A percentile compares a stretch with the other conserved stretches of the same genome.
Conservation (phyloP, 2,113 vertebrate species). For the Struthidea cinerea region DNA sequence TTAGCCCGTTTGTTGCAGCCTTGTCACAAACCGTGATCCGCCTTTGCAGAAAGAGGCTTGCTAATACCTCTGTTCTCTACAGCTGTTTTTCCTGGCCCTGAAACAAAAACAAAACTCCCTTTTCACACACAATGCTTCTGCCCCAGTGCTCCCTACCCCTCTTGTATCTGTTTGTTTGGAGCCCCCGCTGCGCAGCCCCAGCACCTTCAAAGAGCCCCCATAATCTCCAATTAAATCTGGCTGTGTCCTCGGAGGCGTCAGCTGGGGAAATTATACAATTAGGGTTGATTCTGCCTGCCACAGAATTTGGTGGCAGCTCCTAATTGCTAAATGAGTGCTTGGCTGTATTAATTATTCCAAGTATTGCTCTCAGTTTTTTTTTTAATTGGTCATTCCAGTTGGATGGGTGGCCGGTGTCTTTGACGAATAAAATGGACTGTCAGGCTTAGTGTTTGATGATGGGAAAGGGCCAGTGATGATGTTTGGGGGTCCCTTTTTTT, state of each 20-base stretch:
- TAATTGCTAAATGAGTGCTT: constrained; percentile 54
- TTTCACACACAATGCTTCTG: constrained; percentile 41
- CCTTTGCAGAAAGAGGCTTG: constrained; percentile 9
- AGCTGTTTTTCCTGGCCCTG: constrained; percentile 55
- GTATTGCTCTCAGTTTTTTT: neutral
- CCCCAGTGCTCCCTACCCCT: constrained; percentile 28
- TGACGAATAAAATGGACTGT: neutral
- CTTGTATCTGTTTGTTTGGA: constrained; percentile 58
- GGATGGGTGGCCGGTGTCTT: constrained; percentile 50
- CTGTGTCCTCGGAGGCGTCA: constrained; percentile 51
- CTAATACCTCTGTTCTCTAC: constrained; percentile 30
- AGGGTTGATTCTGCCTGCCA: constrained; percentile 52
- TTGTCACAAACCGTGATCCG: neutral
- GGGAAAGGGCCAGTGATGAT: neutral
- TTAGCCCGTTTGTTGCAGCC: neutral
- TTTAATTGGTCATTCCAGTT: constrained; percentile 60
- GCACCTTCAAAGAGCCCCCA: constrained; percentile 60
- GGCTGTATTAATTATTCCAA: constrained; percentile 60
- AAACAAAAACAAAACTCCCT: constrained; percentile 58
- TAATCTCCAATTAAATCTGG: constrained; percentile 70
- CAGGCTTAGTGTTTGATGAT: constrained; percentile 19
- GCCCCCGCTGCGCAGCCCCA: constrained; percentile 15
- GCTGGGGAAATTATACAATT: constrained; percentile 66
- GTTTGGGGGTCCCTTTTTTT: neutral
- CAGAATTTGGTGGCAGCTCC: constrained; percentile 58